Evolutionary conservation across 2,888 invertebrate genomes (phyloP), one percentile per base, ranked within the genome.

Genomic region (Conistra vaccinii): DNA sequence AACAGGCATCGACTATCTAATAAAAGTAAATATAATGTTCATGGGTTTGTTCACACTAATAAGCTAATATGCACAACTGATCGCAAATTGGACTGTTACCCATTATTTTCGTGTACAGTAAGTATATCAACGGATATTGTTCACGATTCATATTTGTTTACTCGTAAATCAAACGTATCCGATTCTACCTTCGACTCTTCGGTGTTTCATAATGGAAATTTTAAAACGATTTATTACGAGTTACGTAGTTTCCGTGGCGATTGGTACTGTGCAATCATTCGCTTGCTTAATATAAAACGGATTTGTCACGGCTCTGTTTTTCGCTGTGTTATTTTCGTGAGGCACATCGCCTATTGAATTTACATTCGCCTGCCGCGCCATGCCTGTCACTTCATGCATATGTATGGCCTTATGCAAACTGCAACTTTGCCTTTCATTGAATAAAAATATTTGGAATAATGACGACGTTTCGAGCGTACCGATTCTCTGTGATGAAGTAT

Each of bases 331-430:
- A 93, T 94, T 93, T 94, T 92, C 90, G 90, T 89, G 89, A 89
- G 90, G 90, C 90, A 88, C 90, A 90, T 91, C 89, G 91, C 89
- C 93, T 91, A 93, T 93, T 91, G 93, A 93, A 95, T 94, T 94
- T 93, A 93, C 94, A 94, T 94, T 91, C 92, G 89, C 90, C 91
- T 87, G 89, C 87, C 90, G 90, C 90, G 90, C 91, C 91, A 90
- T 90, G 90, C 89, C 93, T 89, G 91, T 89, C 90, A 89, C 89
- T 87, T 92, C 93, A 95, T 95, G 93, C 94, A 95, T 95, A 95
- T 95, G 94, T 89, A 95, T 95, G 92, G 88, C 90, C 85, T 93
- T 95, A 95, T 94, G 94, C 93, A 95, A 94, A 94, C 92, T 93
- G 91, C 92, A 91, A 92, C 93, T 93, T 92, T 86, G 83, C 90